These are phyloP conservation scores for Drosophila persimilis DNA, from an alignment of 1,140 invertebrate species.

Conservation along the genomic window DNA sequence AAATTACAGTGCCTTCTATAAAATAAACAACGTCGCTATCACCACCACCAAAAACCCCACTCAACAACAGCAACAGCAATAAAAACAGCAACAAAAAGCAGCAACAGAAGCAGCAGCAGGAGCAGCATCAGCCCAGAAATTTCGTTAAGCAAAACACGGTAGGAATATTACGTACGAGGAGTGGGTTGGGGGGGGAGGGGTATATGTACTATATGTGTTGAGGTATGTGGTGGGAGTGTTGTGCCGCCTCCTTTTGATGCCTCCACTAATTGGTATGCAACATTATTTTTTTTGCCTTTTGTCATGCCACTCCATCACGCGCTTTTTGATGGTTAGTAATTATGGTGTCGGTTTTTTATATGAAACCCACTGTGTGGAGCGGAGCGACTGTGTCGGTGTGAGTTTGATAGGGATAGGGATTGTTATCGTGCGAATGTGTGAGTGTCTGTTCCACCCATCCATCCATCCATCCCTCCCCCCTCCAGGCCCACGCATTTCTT, in stretches of 20 bases:
- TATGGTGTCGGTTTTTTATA: slow-evolving; percentile 58
- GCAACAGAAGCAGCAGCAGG: background rate
- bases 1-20: slow-evolving; percentile 73
- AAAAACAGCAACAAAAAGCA: slow-evolving; percentile 18
- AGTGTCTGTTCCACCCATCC: slow-evolving; percentile 20
- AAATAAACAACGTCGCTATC: slow-evolving; percentile 50
- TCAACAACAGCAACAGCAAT: slow-evolving; percentile 19
- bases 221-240: slow-evolving; percentile 10
- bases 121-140: slow-evolving; percentile 18
- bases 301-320: slow-evolving; percentile 30
- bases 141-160: slow-evolving; percentile 57
- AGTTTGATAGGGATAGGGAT: slow-evolving; percentile 21
- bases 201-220: background rate
- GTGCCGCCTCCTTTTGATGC: slow-evolving; percentile 47
- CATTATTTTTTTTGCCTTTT: slow-evolving; percentile 43
- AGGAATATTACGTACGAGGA: slow-evolving; percentile 64
- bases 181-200: background rate
- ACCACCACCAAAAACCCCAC: slow-evolving; percentile 7
- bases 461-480: slow-evolving; percentile 2
- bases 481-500: slow-evolving; percentile 40
- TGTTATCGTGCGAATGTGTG: slow-evolving; percentile 5
- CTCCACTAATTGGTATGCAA: slow-evolving; percentile 63
- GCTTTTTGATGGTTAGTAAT: slow-evolving; percentile 56
- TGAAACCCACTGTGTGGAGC: background rate
- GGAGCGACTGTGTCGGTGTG: slow-evolving; percentile 13